phyloP scores from a whole-genome alignment of 1,140 invertebrate genomes.

The Drosophila fuyamai region DNA sequence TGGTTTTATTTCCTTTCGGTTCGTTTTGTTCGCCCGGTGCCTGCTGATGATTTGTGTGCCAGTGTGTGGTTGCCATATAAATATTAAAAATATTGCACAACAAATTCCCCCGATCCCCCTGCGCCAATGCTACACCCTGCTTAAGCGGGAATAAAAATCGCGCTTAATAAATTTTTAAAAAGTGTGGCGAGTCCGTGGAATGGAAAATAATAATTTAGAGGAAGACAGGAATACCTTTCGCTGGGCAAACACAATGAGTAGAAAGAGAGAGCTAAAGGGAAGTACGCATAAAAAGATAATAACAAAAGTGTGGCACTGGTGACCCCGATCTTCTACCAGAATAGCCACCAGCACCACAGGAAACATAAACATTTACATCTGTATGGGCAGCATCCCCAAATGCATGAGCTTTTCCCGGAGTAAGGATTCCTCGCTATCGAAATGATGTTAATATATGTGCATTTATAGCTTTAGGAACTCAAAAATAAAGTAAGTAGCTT shows the following conservation, averaged over 20 bases:
- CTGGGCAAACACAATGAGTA: conserved; percentile 19
- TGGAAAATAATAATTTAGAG: conserved; percentile 72
- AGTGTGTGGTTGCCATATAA: conserved; percentile 77
- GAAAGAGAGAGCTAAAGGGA: not conserved
- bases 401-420: conserved; percentile 37
- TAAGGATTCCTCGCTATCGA: conserved; percentile 3
- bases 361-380: conserved; percentile 79
- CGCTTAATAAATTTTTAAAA: conserved; percentile 80
- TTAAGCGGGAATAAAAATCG: conserved; percentile 63
- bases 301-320: conserved; percentile 65
- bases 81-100: conserved; percentile 82
- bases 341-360: conserved; percentile 46
- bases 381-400: conserved; percentile 52
- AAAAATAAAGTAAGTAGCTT: not conserved
- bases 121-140: conserved; percentile 14
- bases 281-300: conserved; percentile 67
- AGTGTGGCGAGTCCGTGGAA: conserved; percentile 67
- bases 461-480: conserved; percentile 24
- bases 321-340: conserved; percentile 26
- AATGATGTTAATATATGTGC: conserved; percentile 38
- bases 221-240: conserved; percentile 32
- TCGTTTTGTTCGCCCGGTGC: conserved; percentile 48
- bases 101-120: conserved; percentile 49
- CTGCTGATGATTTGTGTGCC: conserved; percentile 79
- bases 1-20: conserved; percentile 43